Evolutionary conservation across 2,888 invertebrate species (phyloP), one percentile per base, ranked within the genome.

Genomic region (Eupithecia pulchellata): DNA sequence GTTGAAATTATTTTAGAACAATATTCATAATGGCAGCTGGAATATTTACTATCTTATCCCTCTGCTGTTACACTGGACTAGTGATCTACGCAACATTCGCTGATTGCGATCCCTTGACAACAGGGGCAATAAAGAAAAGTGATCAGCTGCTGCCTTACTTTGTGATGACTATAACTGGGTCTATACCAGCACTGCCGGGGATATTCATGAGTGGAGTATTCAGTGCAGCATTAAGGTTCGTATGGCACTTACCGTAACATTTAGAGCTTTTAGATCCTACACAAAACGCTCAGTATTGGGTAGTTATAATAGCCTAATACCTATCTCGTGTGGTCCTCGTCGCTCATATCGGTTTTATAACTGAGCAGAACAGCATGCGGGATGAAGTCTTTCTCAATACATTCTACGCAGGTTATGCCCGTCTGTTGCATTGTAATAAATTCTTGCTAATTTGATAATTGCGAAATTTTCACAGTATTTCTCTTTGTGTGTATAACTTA

Each of bases 151-250:
- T 98, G 42, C 98, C 98, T 0, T 96, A 96, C 82, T 97, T 96
- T 84, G 97, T 98, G 32, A 97, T 98, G 97, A 96, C 97, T 64
- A 95, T 97, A 71, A 95, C 97, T 0, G 95, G 96, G 0, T 88
- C 95, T 13, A 95, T 97, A 73, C 97, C 97, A 0, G 98, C 98
- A 0, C 88, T 98, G 17, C 97, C 98, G 0, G 98, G 98, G 0
- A 95, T 98, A 58, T 98, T 98, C 84, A 96, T 98, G 78, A 97
- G 98, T 65, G 97, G 97, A 20, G 96, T 98, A 0, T 98, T 98
- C 84, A 97, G 97, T 87, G 98, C 98, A 13, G 97, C 98, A 29
- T 92, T 98, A 73, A 98, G 98, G 97, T 96, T 92, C n/a, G 66
- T 67, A 60, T 52, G 47, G 20, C 20, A 20, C 9, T 47, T 13